Conservation (phyloP, 2,888 invertebrate species). For the Drosophila paucipuncta region DNA sequence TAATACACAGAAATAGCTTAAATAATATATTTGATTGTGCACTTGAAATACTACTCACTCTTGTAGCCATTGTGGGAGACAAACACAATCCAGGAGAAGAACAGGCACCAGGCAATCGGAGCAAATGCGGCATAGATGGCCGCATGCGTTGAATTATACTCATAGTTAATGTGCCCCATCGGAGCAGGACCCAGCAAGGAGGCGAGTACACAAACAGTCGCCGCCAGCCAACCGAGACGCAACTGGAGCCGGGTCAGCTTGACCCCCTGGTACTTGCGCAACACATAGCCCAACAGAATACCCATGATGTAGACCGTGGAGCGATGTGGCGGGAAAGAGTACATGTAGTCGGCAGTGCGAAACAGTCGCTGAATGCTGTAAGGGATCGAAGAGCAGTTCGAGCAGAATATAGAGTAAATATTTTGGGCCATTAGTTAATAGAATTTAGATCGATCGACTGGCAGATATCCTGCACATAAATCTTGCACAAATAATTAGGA, state of each 20-base stretch:
- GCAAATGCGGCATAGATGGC: conserved; percentile 90
- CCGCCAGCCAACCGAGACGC: conserved; percentile 87
- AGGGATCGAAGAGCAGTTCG: neutral
- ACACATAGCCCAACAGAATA: conserved; percentile 87
- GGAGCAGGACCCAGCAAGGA: conserved; percentile 88
- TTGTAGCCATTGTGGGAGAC: conserved; percentile 88
- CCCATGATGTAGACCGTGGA: conserved; percentile 90
- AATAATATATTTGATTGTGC: neutral
- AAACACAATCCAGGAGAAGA: conserved; percentile 89
- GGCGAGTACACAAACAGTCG: conserved; percentile 86
- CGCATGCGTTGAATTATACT: conserved; percentile 88
- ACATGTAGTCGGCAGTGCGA: conserved; percentile 89
- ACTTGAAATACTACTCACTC: conserved; percentile 82
- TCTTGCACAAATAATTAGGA: too few species aligned
- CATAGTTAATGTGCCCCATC: conserved; percentile 88
- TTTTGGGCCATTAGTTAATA: neutral
- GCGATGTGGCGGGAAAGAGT: conserved; percentile 89
- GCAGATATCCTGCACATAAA: neutral
- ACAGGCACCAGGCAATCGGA: conserved; percentile 89
- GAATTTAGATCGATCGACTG: neutral
- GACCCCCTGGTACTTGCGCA: conserved; percentile 86
- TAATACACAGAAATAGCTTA: neutral
- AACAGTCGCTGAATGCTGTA: conserved; percentile 88
- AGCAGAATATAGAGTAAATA: neutral
- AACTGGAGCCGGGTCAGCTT: conserved; percentile 85